Evolutionary conservation across 2,113 vertebrate species (phyloP).

Genomic region (Athene cunicularia): DNA sequence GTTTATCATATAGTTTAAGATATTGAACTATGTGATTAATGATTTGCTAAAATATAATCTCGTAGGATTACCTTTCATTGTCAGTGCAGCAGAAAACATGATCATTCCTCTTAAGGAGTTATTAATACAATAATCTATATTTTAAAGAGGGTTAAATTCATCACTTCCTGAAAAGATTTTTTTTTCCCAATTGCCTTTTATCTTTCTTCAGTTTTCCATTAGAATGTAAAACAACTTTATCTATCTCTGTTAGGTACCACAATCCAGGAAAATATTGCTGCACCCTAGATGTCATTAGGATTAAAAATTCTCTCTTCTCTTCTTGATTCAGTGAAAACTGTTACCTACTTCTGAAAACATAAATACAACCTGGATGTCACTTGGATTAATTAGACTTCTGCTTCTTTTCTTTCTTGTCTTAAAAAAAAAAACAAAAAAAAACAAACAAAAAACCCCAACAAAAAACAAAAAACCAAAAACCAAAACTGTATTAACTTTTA

Average conservation of each 20-base stretch:
- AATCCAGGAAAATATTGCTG: slow-evolving; percentile 5
- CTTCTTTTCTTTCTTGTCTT: background rate
- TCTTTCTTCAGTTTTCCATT: slow-evolving; percentile 54
- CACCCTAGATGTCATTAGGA: background rate
- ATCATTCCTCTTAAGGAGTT: slow-evolving; percentile 16
- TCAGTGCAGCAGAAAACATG: slow-evolving; percentile 41
- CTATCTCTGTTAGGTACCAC: slow-evolving; percentile 30
- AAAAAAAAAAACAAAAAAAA: background rate
- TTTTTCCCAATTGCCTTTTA: slow-evolving; percentile 34
- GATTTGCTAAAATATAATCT: slow-evolving; percentile 45
- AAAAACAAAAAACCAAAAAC: too few species aligned
- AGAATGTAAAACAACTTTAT: slow-evolving; percentile 51
- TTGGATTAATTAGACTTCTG: background rate
- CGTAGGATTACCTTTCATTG: slow-evolving; percentile 39
- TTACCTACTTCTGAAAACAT: background rate
- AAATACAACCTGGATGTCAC: background rate
- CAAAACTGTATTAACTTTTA: background rate
- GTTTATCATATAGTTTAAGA: slow-evolving; percentile 38
- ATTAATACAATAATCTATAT: slow-evolving; percentile 19
- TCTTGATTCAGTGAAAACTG: background rate
- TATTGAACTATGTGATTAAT: slow-evolving; percentile 50
- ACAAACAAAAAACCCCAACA: too few species aligned
- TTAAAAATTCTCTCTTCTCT: background rate
- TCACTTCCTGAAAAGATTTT: slow-evolving; percentile 24
- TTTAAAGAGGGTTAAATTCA: slow-evolving; percentile 42